These are phyloP conservation scores for Tinea trinotella DNA, from an alignment of 2,888 invertebrate species.

Conservation along the genomic window DNA sequence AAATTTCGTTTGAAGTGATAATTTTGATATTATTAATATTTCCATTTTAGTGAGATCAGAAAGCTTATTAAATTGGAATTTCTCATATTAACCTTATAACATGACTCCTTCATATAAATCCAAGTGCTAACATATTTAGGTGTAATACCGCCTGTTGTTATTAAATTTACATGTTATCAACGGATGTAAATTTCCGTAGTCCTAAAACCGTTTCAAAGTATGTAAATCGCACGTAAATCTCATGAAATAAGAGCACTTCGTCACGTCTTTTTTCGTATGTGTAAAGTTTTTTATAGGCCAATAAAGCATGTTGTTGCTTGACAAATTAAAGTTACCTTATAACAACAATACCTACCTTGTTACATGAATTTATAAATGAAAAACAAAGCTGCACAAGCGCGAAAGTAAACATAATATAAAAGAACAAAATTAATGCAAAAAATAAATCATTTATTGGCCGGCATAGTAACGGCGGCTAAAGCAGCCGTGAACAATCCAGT, in stretches of 20 bases:
- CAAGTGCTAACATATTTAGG: constrained; percentile 9
- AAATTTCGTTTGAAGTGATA: background rate
- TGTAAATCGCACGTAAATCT: background rate
- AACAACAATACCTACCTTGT: background rate
- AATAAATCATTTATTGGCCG: too few species aligned
- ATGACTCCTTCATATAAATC: background rate
- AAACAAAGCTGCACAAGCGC: too few species aligned
- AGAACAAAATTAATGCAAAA: too few species aligned
- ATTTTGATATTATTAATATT: constrained; percentile 1
- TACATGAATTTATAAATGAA: too few species aligned
- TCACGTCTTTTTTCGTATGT: background rate
- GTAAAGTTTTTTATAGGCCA: background rate
- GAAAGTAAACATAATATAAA: too few species aligned
- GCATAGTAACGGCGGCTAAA: too few species aligned
- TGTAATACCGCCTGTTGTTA: background rate
- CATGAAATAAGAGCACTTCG: background rate
- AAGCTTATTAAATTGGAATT: constrained; percentile 9
- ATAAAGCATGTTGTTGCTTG: background rate
- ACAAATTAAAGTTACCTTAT: background rate
- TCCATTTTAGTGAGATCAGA: background rate
- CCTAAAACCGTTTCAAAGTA: constrained; percentile 3
- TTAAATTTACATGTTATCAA: constrained; percentile 12
- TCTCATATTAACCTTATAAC: background rate
- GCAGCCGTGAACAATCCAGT: too few species aligned
- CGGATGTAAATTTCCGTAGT: constrained; percentile 9